Base-by-base conservation (phyloP, 2,113 vertebrate species). In the Elaphurus davidianus region DNA sequence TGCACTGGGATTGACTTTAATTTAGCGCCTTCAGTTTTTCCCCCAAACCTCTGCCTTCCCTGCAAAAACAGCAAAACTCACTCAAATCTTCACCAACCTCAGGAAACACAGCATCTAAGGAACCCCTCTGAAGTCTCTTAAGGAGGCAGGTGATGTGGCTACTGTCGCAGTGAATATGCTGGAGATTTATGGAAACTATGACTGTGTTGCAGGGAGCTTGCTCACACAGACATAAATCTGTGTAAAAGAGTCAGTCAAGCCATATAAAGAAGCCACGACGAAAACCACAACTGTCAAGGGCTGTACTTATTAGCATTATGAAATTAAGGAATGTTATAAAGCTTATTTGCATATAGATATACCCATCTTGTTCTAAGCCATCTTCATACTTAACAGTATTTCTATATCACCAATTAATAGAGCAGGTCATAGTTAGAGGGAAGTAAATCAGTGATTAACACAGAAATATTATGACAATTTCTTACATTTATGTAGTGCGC, bases 221-320 rank as follows among this genome's bases (percentile, higher is more conserved):
- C 91, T 98, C 94, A 89, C 94, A 94, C 83, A 91, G 86, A 95
- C 82, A 96, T 99, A 98, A 99, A 99, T 99, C 98, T 98, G 98
- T 92, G 67, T 97, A 90, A 96, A 97, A 84, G 97, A 98, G 95
- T 98, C 98, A 98, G 96, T 79, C 92, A 98, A 97, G 96, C 83
- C 96, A 97, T 97, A 83, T 98, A 99, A 98, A 98, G 98, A 98
- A 97, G 98, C 98, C 95, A 97, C 36, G 13, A 97, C 96, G 91
- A 98, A 98, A 98, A 94, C 95, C 96, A 96, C 98, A 96, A 97
- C 88, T 98, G 97, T 94, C 60, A 92, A 98, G 90, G 40, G 64
- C 95, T 98, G 62, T 98, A 92, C 96, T 98, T 98, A 98, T 98
- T 98, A 98, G 94, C 97, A 94, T 98, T 98, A 85, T 1, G 83